phyloP scores from a whole-genome alignment of 2,888 invertebrate species.

The Drosophila seclusa region DNA sequence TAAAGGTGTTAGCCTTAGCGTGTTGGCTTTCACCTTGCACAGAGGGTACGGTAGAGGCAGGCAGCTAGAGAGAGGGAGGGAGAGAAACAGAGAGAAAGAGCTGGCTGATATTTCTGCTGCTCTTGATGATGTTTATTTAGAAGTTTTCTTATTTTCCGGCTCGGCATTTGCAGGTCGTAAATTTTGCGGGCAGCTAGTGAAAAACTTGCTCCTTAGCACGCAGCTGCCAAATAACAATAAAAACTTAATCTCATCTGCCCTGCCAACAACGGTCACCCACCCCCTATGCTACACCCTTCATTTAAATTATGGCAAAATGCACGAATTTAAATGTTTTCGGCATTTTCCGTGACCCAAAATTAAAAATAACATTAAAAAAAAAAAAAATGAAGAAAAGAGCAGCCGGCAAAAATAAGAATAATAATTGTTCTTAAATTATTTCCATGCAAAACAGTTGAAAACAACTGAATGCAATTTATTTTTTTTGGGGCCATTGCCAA shows the following conservation, averaged over 20 bases:
- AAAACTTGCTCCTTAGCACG: slow-evolving; percentile 29
- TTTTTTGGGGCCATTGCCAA: slow-evolving; percentile 42
- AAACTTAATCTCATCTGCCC: slow-evolving; percentile 42
- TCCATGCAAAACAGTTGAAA: slow-evolving; percentile 11
- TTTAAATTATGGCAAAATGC: slow-evolving; percentile 8
- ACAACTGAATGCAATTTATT: slow-evolving; percentile 30
- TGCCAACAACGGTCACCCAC: not conserved
- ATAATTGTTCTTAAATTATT: slow-evolving; percentile 31
- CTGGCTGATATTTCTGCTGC: slow-evolving; percentile 8
- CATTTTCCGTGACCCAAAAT: slow-evolving; percentile 40
- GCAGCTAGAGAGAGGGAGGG: not conserved
- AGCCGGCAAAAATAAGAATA: slow-evolving; percentile 8
- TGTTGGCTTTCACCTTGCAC: slow-evolving; percentile 31
- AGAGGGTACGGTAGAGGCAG: not conserved
- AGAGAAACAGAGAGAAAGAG: not conserved
- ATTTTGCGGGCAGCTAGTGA: slow-evolving; percentile 12
- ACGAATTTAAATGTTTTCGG: slow-evolving; percentile 11
- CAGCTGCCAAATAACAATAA: slow-evolving; percentile 38
- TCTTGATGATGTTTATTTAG: slow-evolving; percentile 46
- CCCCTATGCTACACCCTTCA: not conserved
- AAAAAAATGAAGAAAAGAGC: slow-evolving; percentile 14
- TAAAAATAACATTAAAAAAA: slow-evolving; percentile 3
- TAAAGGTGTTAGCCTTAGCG: slow-evolving; percentile 12
- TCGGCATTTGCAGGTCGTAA: slow-evolving; percentile 34
- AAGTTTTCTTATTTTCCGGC: slow-evolving; percentile 34